Evolutionary conservation across 2,888 invertebrate genomes (phyloP).

Genomic region (Cantharis flavilabris): DNA sequence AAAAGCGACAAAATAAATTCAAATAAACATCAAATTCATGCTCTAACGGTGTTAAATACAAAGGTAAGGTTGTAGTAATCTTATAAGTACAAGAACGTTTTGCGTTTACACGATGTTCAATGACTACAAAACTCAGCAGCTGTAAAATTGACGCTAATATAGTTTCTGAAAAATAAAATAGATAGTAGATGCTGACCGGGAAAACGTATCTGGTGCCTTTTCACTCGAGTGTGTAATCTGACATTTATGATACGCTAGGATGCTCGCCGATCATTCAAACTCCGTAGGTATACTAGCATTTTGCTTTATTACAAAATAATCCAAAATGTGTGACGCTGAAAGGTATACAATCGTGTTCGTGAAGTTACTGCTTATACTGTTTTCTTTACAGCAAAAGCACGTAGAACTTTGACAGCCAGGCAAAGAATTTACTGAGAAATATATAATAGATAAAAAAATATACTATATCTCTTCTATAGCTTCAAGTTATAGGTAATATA

Average conservation of each 20-base stretch:
- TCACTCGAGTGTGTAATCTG: constrained; percentile 29
- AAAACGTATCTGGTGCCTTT: constrained; percentile 22
- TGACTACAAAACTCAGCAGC: constrained; percentile 24
- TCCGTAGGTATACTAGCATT: background rate
- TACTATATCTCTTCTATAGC: too few relatives aligned
- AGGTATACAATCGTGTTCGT: background rate
- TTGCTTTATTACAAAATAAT: constrained; percentile 1
- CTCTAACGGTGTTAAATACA: background rate
- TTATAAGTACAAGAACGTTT: background rate
- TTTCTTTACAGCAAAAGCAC: background rate
- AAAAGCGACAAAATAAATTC: background rate
- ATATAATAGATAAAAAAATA: background rate
- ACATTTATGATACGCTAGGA: constrained; percentile 25
- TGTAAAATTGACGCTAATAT: constrained; percentile 26
- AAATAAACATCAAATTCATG: background rate
- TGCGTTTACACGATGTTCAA: constrained; percentile 20
- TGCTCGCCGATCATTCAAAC: constrained; percentile 1
- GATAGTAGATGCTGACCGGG: constrained; percentile 24
- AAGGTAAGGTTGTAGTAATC: background rate
- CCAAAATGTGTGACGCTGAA: background rate
- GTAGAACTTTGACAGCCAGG: background rate
- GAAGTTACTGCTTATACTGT: background rate
- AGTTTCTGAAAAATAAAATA: constrained; percentile 24
- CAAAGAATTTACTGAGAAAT: background rate
- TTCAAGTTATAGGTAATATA: background rate